Evolutionary conservation across 2,797 vertebrate species (phyloP), one percentile per base, ranked within the genome.

Genomic region (Enoplosus armatus): DNA sequence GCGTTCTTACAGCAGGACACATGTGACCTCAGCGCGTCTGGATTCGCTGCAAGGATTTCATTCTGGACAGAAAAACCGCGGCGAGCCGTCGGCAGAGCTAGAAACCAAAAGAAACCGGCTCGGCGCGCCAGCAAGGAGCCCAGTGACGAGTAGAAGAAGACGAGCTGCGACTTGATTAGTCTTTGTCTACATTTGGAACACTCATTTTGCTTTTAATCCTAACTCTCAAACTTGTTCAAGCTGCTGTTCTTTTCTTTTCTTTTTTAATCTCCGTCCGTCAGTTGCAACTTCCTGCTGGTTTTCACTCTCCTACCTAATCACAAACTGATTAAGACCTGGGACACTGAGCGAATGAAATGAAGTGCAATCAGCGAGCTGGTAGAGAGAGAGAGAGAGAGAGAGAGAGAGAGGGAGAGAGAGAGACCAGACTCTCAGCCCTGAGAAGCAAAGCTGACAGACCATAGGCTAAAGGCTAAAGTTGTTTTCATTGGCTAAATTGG

Each of bases 221-320:
- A 58, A 59, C 27, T 47, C 51, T 24, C 18, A 43, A 62, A 62
- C 31, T 8, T 24, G 29, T 37, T 51, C 55, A 54, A 69, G n/a
- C 63, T 47, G 11, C 31, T 51, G 18, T 35, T 39, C 24, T 70
- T 79, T 53, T 2, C 1, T 16, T 53, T 43, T 12, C 11, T 70
- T 64, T 65, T 48, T 51, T 35, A 55, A 62, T 29, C 43, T 53
- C 20, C 6, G 50, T 51, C n/a, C 24, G 50, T 14, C 33, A 33
- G 41, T 50, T 41, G 31, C 2, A n/a, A 26, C 63, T 39, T 48
- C 74, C 27, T 55, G 56, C 62, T 66, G 50, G 41, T 56, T 72
- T 80, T 67, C 67, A 59, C 54, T 58, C 43, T 63, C 20, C 58
- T 26, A 37, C 26, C 67, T 55, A 33, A 79, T 79, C 75, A 76